Base-by-base conservation (phyloP, 2,888 invertebrate genomes). In the Lepidonotus clava region DNA sequence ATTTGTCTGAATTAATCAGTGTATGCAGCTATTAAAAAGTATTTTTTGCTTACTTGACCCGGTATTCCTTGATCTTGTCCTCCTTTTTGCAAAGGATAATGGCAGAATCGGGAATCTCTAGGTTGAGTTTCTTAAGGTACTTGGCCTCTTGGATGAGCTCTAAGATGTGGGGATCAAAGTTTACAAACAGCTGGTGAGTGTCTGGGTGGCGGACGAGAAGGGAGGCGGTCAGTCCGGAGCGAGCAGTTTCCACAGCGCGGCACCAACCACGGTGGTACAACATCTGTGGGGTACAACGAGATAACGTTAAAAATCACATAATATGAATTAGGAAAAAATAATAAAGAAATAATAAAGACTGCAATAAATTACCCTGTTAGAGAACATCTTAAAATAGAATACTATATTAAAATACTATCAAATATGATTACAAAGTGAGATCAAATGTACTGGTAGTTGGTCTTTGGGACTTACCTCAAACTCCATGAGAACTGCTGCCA, bases 161-260 rank as follows among this genome's bases (percentile, higher is more conserved):
- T 67, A 94, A 90, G 38, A 95, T 92, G 88, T 92, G 92, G 2
- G 92, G 92, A 90, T 94, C 94, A 91, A 93, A 94, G 92, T 95
- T 95, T 51, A 94, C 93, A 87, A 90, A 92, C 38, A 93, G 90
- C 83, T 92, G 91, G 34, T 90, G 90, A 2, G 93, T 91, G 51
- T 94, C 94, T 28, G 93, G 93, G 88, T 94, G 92, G n/a, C 96
- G 56, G 18, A 97, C 96, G 95, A 98, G 90, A 36, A 94, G 91
- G 0, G 94, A 92, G 24, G 94, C 91, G 86, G 92, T 90, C 28
- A 94, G 92, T 14, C 94, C 93, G 40, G 92, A 91, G 85, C 92
- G 92, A 71, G 93, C 92, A 0, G 92, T 90, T 40, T 94, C 94
- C 14, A 94, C 93, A 28, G 93, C 93, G 28, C 93, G 90, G 88